phyloP scores from a whole-genome alignment of 2,797 vertebrate genomes.

The Sebastes minor region DNA sequence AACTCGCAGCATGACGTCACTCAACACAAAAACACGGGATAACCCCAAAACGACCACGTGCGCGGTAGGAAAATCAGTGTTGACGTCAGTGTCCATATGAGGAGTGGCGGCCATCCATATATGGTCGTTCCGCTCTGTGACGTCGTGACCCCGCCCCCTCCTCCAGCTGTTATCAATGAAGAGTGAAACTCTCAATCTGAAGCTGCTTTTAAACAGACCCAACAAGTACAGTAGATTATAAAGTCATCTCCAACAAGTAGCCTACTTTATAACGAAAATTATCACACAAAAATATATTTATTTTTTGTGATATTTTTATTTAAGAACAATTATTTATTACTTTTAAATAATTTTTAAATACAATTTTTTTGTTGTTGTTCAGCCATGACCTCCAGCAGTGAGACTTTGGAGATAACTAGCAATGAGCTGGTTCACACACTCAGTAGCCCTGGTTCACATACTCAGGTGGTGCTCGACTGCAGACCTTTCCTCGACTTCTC shows the following conservation, averaged over 20 bases:
- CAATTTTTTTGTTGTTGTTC: not conserved
- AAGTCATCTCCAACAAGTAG: not conserved
- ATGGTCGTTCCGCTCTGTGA: slow-evolving; percentile 74
- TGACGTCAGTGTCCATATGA: slow-evolving; percentile 73
- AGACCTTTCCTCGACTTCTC: slow-evolving; percentile 88
- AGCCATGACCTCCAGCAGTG: slow-evolving; percentile 66
- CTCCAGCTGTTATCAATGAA: slow-evolving; percentile 72
- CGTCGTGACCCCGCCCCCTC: slow-evolving; percentile 53
- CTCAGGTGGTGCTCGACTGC: slow-evolving; percentile 86
- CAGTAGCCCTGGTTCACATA: slow-evolving; percentile 51
- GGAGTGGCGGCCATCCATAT: slow-evolving; percentile 70
- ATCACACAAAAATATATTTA: not conserved
- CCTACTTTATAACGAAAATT: not conserved
- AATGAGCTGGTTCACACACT: slow-evolving; percentile 79
- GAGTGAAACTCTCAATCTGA: slow-evolving; percentile 52
- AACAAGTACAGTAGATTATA: not conserved
- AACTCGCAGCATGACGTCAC: slow-evolving; percentile 61
- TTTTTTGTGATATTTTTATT: not conserved
- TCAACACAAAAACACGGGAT: slow-evolving; percentile 69
- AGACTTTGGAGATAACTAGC: slow-evolving; percentile 74
- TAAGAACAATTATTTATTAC: not conserved
- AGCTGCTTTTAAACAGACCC: slow-evolving; percentile 12
- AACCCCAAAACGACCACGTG: slow-evolving; percentile 73
- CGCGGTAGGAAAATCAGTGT: slow-evolving; percentile 58
- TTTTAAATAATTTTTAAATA: not conserved